These are phyloP conservation scores for Danaus plexippus DNA, from an alignment of 1,140 invertebrate species.

Conservation along the genomic window DNA sequence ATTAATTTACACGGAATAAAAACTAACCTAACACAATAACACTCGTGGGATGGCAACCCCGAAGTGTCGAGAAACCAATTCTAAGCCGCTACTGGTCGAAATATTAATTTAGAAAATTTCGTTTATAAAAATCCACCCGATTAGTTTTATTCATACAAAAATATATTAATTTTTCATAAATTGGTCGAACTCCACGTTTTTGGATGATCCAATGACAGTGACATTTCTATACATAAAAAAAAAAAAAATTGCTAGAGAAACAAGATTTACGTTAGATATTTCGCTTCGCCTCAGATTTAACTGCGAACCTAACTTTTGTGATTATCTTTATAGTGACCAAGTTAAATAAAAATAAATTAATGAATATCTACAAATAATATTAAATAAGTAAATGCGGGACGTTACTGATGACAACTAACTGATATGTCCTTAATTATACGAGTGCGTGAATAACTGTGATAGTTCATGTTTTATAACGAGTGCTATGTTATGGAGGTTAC, in stretches of 20 bases:
- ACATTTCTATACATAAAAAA: no score
- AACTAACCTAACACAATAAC: background rate
- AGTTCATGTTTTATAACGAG: background rate
- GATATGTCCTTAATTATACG: slow-evolving; percentile 11
- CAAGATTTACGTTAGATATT: background rate
- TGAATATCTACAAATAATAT: no score
- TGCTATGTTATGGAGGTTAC: no score
- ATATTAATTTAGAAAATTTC: slow-evolving; percentile 18
- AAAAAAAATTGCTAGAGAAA: no score
- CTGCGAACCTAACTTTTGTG: no score
- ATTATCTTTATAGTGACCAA: no score
- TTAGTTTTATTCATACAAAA: slow-evolving; percentile 29
- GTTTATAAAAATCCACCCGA: slow-evolving; percentile 10
- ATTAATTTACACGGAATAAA: no score
- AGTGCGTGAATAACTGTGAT: slow-evolving; percentile 24
- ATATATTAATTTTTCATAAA: slow-evolving; percentile 24
- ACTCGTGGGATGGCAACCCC: slow-evolving; percentile 15
- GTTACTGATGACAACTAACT: slow-evolving; percentile 16
- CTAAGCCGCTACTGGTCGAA: slow-evolving; percentile 31
- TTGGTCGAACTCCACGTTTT: background rate
- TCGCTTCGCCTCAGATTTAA: background rate
- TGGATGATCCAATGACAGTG: no score
- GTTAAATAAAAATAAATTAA: no score
- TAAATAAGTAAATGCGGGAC: no score
- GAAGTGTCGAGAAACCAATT: slow-evolving; percentile 17